phyloP scores from a whole-genome alignment of 2,888 invertebrate genomes.

The Tenodera sinensis region DNA sequence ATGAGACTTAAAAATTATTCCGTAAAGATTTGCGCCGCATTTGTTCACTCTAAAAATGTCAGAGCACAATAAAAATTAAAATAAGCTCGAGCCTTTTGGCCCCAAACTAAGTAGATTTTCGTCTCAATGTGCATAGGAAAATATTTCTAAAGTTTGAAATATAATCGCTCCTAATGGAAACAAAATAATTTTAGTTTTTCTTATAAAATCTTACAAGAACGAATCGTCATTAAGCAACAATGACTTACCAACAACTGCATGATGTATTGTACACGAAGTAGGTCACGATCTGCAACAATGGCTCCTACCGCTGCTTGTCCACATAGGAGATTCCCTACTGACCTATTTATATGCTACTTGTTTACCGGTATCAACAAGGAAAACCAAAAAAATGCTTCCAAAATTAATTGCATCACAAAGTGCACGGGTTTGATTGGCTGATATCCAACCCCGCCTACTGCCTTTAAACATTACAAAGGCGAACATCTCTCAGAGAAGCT shows the following conservation, averaged over 20 bases:
- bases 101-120: too few species aligned
- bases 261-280: background rate
- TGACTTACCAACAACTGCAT: background rate
- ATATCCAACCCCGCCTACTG: background rate
- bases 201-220: too few species aligned
- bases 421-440: background rate
- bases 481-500: background rate
- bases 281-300: background rate
- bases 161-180: too few species aligned
- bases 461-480: background rate
- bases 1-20: too few species aligned
- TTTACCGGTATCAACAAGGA: background rate
- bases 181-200: too few species aligned
- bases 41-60: too few species aligned
- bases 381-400: background rate
- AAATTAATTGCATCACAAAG: background rate
- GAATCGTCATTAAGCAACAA: background rate
- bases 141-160: too few species aligned
- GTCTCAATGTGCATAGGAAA: too few species aligned
- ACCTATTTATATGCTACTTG: background rate
- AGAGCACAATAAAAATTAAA: too few species aligned
- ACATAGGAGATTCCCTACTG: background rate
- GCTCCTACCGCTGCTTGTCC: background rate
- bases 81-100: too few species aligned
- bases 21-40: too few species aligned